Percentiles rank a stretch among this genome's conserved stretches.
Conservation (phyloP, 2,113 vertebrate genomes). For the Neotoma lepida region DNA sequence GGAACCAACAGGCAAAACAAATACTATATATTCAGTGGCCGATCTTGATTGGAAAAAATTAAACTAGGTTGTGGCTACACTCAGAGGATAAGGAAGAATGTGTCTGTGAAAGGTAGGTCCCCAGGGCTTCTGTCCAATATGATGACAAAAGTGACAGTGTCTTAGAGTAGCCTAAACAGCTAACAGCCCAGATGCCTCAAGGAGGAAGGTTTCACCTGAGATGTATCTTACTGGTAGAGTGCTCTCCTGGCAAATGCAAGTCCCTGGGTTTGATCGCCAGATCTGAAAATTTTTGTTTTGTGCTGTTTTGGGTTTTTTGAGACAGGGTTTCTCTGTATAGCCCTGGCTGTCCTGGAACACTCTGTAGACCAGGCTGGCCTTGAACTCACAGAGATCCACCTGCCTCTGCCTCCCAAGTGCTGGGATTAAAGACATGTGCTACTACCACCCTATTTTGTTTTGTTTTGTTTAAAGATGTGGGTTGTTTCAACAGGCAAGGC, state of each 20-base stretch:
- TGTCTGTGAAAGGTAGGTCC: not conserved
- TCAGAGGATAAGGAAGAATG: not conserved
- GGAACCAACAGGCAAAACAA: not conserved
- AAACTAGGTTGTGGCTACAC: not conserved
- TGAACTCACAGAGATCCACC: not conserved
- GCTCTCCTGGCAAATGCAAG: not conserved
- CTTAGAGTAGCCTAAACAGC: not conserved
- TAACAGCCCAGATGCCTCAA: not conserved
- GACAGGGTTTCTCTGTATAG: not conserved
- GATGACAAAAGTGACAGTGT: not conserved
- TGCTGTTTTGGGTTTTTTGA: not conserved
- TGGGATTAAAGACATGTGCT: not conserved
- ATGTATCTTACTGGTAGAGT: not conserved
- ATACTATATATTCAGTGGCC: not conserved
- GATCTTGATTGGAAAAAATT: not conserved
- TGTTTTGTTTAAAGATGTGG: not conserved
- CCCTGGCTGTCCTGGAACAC: not conserved
- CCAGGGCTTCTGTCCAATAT: not conserved
- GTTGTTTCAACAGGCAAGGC: not conserved
- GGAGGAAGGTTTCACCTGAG: not conserved
- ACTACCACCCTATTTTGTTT: not conserved
- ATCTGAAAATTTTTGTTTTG: not conserved
- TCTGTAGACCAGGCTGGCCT: not conserved
- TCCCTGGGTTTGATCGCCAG: not conserved
- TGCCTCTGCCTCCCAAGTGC: not conserved